These are phyloP conservation scores for Rhinoraja longicauda DNA, from an alignment of 2,797 vertebrate genomes.

Conservation along the genomic window DNA sequence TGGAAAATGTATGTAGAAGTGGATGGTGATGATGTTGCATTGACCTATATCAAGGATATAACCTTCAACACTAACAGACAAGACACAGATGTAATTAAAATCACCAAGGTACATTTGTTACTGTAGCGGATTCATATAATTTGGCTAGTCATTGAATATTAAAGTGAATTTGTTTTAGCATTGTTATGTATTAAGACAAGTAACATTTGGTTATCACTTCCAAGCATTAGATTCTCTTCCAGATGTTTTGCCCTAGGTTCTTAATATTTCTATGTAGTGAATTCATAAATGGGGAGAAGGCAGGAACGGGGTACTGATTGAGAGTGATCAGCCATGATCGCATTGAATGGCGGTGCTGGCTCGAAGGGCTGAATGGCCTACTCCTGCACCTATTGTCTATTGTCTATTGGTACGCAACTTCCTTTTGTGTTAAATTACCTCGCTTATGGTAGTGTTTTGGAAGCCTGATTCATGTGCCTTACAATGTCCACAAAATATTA, in stretches of 20 bases:
- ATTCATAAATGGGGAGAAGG: too few relatives aligned
- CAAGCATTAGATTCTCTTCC: neutral
- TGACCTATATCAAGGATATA: slow-evolving; percentile 96
- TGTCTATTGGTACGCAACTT: too few relatives aligned
- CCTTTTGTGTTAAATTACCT: neutral
- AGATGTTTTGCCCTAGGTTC: neutral
- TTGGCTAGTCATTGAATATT: neutral
- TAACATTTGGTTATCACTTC: neutral
- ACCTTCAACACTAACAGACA: slow-evolving; percentile 81
- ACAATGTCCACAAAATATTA: neutral
- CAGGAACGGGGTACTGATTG: too few relatives aligned
- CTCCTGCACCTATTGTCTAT: too few relatives aligned
- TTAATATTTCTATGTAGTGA: neutral
- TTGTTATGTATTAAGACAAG: neutral
- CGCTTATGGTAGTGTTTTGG: neutral
- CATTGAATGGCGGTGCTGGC: too few relatives aligned
- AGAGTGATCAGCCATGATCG: too few relatives aligned
- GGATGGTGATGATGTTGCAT: slow-evolving; percentile 89
- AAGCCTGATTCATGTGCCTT: neutral
- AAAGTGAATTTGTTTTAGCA: neutral
- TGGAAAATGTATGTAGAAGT: slow-evolving; percentile 99
- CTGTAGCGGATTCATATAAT: neutral
- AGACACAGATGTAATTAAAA: slow-evolving; percentile 78
- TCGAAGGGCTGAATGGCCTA: too few relatives aligned
- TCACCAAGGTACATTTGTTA: slow-evolving; percentile 77